These are phyloP conservation scores for Eublepharis macularius DNA, from an alignment of 2,113 vertebrate species.

Conservation along the genomic window DNA sequence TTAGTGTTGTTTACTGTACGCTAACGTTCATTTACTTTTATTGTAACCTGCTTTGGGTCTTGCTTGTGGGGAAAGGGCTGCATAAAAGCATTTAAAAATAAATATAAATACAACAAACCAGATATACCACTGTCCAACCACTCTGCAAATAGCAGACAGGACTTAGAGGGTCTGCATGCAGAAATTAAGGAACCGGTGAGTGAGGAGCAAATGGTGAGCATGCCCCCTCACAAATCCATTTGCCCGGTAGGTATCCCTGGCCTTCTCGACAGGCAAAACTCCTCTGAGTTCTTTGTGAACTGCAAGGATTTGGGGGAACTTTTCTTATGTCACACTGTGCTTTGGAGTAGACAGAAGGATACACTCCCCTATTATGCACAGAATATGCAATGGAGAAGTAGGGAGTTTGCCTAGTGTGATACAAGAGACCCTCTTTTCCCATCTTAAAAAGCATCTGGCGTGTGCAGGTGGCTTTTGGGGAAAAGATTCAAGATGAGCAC, in stretches of 20 bases:
- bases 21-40: too few relatives aligned
- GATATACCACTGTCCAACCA: background rate
- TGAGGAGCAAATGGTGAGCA: background rate
- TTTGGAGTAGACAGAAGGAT: too few relatives aligned
- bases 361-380: background rate
- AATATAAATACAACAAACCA: background rate
- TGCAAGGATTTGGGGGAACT: background rate
- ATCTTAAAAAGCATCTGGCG: background rate
- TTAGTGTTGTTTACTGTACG: too few relatives aligned
- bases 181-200: background rate
- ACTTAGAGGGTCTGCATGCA: background rate
- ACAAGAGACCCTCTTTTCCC: background rate
- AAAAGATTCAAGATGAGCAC: background rate
- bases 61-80: too few relatives aligned
- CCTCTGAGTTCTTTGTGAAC: background rate
- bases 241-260: background rate
- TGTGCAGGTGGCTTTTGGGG: background rate
- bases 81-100: too few relatives aligned
- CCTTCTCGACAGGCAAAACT: background rate
- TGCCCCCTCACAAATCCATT: background rate
- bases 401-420: background rate
- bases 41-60: too few relatives aligned
- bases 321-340: background rate
- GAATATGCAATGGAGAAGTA: background rate
- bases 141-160: background rate